Base-by-base conservation (phyloP, 2,888 invertebrate genomes). In the Diarsia mendica region DNA sequence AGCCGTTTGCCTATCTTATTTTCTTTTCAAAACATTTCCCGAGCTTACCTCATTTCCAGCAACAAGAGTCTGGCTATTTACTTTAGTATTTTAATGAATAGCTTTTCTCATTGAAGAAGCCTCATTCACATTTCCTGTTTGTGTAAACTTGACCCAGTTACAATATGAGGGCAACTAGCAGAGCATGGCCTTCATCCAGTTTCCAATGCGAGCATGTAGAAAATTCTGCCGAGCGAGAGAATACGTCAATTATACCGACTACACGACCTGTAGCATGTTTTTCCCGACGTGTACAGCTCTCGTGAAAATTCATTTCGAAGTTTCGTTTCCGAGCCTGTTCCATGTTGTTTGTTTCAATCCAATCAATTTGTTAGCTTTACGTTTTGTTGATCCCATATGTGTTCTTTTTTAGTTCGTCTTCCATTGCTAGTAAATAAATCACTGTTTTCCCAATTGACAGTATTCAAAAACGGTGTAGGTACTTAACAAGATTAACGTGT, bases 91-190 rank as follows among this genome's bases (percentile, higher is more conserved):
- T 49, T 49, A 33, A 63, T 63, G 15, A 60, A 68, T 48, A 63
- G 20, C 11, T 75, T 83, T 70, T 63, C 44, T 61, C 67, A 58
- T 20, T 60, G 58, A 18, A 33, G 48, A 74, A 49, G 63, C 65
- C 66, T 77, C 77, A 66, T 55, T 80, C 66, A 84, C 82, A 83
- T 83, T 87, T 83, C 85, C 85, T 79, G 82, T 79, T 80, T 82
- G 81, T 84, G 76, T 88, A 91, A 91, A 91, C 92, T 92, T 92
- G 92, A 91, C 92, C 91, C 75, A 90, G 84, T 88, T 92, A 77
- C 66, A 70, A 65, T 81, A 78, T 84, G 82, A 85, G 89, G 87
- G 89, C 87, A 90, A 81, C 85, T 84, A 84, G 89, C 82, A 88
- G 83, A 85, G 85, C 85, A 84, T 84, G 90, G 89, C 91, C 90